A percentile compares a stretch with the other conserved stretches of the same genome.
Conservation (phyloP, 2,797 vertebrate species). For the Jordanella pulchra region DNA sequence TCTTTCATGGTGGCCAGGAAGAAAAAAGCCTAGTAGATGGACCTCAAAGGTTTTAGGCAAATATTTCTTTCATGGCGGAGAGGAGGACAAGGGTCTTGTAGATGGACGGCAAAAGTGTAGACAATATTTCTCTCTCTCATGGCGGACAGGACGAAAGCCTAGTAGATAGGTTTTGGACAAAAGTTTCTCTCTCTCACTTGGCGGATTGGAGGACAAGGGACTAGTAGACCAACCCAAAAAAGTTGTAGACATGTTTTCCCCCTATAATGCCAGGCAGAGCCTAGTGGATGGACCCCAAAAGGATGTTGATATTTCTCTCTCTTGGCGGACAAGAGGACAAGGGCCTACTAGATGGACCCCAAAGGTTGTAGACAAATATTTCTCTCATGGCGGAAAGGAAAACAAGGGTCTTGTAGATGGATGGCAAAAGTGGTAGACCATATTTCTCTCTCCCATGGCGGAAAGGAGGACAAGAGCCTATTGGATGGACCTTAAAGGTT, state of each 20-base stretch:
- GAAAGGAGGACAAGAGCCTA: too few relatives aligned
- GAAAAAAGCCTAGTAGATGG: conserved; percentile 39
- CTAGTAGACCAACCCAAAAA: conserved; percentile 24
- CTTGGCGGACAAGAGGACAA: conserved; percentile 21
- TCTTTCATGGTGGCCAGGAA: conserved; percentile 38
- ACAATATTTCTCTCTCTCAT: conserved; percentile 33
- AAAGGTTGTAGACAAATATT: background rate
- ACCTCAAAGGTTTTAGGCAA: conserved; percentile 27
- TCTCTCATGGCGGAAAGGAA: too few relatives aligned
- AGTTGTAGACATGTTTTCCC: conserved; percentile 35
- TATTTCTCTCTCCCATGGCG: too few relatives aligned
- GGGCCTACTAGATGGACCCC: background rate
- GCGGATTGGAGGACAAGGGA: conserved; percentile 39
- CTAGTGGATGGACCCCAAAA: conserved; percentile 37
- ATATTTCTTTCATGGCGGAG: conserved; percentile 40
- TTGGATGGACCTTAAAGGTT: too few relatives aligned
- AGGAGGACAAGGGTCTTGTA: conserved; percentile 40
- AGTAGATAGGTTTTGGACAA: conserved; percentile 33
- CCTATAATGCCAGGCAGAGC: conserved; percentile 30
- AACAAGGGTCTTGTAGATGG: too few relatives aligned
- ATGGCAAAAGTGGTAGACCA: too few relatives aligned
- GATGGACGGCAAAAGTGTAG: conserved; percentile 27
- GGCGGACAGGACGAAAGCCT: conserved; percentile 37
- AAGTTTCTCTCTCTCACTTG: conserved; percentile 38
- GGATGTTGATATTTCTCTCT: conserved; percentile 34